Percentiles rank a stretch among this genome's conserved stretches.
phyloP scores from a whole-genome alignment of 2,888 invertebrate genomes.

The Aproaerema taeniolella region DNA sequence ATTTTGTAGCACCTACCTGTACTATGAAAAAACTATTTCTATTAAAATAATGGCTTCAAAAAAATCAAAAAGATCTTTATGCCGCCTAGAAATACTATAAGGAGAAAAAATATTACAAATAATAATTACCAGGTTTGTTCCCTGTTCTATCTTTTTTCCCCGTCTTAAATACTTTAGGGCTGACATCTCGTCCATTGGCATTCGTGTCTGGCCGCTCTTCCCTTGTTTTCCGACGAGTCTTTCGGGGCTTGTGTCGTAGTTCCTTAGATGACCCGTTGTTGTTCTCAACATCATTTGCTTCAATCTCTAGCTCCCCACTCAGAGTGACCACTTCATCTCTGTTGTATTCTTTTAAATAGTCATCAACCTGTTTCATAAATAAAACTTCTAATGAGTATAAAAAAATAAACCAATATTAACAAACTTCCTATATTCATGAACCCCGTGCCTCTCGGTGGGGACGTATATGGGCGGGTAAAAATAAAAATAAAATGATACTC shows the following conservation, averaged over 20 bases:
- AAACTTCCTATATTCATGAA: too few species aligned
- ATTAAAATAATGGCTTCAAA: too few species aligned
- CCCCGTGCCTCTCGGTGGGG: too few species aligned
- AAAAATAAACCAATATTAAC: not conserved
- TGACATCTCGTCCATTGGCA: conserved; percentile 58
- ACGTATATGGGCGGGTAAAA: too few species aligned
- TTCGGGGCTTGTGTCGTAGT: conserved; percentile 57
- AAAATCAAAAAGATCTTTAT: too few species aligned
- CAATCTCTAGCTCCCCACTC: conserved; percentile 71
- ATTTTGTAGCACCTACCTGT: too few species aligned
- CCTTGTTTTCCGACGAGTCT: conserved; percentile 58
- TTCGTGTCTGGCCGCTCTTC: conserved; percentile 59
- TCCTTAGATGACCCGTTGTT: conserved; percentile 61
- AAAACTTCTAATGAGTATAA: too few species aligned
- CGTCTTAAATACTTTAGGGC: conserved; percentile 67
- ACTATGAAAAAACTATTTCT: too few species aligned
- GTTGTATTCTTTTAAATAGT: conserved; percentile 70
- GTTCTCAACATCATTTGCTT: conserved; percentile 64
- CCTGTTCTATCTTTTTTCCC: conserved; percentile 47
- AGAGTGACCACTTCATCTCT: conserved; percentile 69
- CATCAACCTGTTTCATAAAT: conserved; percentile 73
- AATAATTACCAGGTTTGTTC: conserved; percentile 50
- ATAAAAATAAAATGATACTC: too few species aligned
- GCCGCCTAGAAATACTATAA: too few species aligned
- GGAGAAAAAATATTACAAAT: too few species aligned